Evolutionary conservation across 2,113 vertebrate genomes (phyloP).

Genomic region (Natator depressus): DNA sequence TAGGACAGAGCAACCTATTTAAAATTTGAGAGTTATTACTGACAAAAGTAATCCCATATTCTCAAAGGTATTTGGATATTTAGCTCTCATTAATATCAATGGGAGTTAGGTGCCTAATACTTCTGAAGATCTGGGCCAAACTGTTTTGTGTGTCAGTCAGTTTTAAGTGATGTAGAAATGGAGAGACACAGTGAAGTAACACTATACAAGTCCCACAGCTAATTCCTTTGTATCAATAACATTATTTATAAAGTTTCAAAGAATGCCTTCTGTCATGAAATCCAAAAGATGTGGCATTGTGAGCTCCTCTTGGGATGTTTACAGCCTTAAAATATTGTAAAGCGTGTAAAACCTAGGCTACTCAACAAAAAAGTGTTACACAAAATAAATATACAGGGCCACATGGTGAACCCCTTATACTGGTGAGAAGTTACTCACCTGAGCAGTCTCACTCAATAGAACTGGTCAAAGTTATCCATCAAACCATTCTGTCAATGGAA

Average conservation of each 20-base stretch:
- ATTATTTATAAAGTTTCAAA: not conserved
- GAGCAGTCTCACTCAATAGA: rapidly evolving
- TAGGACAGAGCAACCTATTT: not conserved
- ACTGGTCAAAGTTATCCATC: not conserved
- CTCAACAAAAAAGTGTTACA: not conserved
- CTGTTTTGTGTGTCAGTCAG: not conserved
- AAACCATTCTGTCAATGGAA: not conserved
- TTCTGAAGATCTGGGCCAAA: not conserved
- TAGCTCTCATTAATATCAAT: not conserved
- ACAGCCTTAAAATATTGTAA: not conserved
- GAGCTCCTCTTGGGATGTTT: not conserved
- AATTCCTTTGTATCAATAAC: not conserved
- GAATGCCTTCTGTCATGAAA: not conserved
- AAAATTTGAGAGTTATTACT: not conserved
- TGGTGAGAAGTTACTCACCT: not conserved
- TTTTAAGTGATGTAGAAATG: not conserved
- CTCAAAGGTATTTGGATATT: not conserved
- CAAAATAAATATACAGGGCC: not conserved
- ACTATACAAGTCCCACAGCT: not conserved
- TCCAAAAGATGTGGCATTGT: not conserved
- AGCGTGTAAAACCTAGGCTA: not conserved
- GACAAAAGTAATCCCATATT: not conserved
- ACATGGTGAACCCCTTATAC: not conserved
- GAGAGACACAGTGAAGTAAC: not conserved
- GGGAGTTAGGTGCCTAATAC: not conserved